Conservation (phyloP, 2,113 vertebrate genomes). For the Sus scrofa region T2T-Sscrofa CM000815.6:112554001-112554500, state of each 20-base stretch:
- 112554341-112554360: not conserved
- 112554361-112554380: constrained; percentile 14
- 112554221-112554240: not conserved
- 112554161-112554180: not conserved
- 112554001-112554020: constrained; percentile 4
- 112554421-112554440: constrained; percentile 7
- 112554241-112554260: not conserved
- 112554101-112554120: not conserved
- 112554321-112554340: constrained; percentile 2
- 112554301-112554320: constrained; percentile 44
- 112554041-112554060: not conserved
- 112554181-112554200: constrained; percentile 11
- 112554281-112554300: not conserved
- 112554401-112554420: constrained; percentile 51
- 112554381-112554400: constrained; percentile 20
- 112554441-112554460: constrained; percentile 12
- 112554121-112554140: not conserved
- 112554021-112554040: not conserved
- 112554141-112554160: not conserved
- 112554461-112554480: constrained; percentile 7
- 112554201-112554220: not conserved
- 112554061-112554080: not conserved
- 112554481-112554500: constrained; percentile 41
- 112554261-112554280: not conserved
- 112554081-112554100: not conserved